A percentile compares a stretch with the other conserved stretches of the same genome.
Evolutionary conservation across 64 coral and sea anemone species (phyloP).

Genomic region (Orbicella faveolata): DNA sequence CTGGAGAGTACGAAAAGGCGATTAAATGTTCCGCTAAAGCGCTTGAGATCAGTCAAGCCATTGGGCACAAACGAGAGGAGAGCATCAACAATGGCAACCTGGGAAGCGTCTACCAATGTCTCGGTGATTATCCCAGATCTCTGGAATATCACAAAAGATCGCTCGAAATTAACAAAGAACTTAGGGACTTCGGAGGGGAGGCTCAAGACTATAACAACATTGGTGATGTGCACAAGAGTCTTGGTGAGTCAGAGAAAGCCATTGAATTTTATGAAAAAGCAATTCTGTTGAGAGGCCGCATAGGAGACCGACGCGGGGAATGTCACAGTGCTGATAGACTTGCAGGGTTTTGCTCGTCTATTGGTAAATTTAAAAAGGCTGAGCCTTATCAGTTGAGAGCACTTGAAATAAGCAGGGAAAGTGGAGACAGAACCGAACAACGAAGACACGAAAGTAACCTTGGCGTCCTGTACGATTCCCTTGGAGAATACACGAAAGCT

Average conservation of each 20-base stretch:
- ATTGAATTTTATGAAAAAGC: not conserved
- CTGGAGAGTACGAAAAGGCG: conserved; percentile 18
- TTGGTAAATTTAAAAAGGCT: not conserved
- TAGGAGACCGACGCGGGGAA: not conserved
- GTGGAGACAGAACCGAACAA: not conserved
- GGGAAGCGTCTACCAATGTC: not conserved
- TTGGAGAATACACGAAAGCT: not conserved
- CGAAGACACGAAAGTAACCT: not conserved
- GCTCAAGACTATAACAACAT: not conserved
- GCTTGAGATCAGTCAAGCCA: not conserved
- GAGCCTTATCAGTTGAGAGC: not conserved
- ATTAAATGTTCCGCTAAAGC: not conserved
- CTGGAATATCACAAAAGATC: not conserved
- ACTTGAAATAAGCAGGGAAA: not conserved
- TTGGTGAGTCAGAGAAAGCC: not conserved
- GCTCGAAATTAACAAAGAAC: not conserved
- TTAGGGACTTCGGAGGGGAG: not conserved
- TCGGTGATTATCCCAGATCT: not conserved
- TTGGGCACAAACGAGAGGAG: not conserved
- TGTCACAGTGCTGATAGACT: not conserved
- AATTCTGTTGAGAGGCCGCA: not conserved
- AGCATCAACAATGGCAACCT: not conserved
- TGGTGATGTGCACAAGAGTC: not conserved
- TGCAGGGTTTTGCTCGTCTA: not conserved
- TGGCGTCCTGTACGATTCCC: not conserved